Evolutionary conservation across 1,140 invertebrate genomes (phyloP).

Genomic region (Penaeus indicus): DNA sequence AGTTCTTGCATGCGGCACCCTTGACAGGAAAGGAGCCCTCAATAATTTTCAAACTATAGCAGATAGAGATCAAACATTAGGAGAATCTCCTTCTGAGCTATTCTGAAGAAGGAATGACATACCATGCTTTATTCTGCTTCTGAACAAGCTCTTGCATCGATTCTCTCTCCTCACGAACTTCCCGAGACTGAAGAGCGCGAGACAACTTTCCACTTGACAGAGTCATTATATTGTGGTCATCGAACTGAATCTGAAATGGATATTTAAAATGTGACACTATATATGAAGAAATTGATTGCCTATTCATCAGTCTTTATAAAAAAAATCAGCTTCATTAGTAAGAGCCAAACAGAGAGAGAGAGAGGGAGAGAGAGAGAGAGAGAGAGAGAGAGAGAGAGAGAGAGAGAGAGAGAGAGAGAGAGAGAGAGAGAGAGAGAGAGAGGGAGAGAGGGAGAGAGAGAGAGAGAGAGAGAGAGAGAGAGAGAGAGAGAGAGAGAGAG

Average conservation of each 20-base stretch:
- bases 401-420: no score
- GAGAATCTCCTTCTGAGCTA: no score
- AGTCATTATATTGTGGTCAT: slow-evolving; percentile 82
- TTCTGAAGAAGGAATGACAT: slow-evolving; percentile 3
- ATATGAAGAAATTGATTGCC: slow-evolving; percentile 22
- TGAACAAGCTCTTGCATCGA: slow-evolving; percentile 81
- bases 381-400: no score
- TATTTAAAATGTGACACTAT: neutral
- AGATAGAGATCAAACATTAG: no score
- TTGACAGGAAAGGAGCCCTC: no score
- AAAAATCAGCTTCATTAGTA: slow-evolving; percentile 1
- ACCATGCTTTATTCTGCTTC: slow-evolving; percentile 82
- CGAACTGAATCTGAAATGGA: slow-evolving; percentile 75
- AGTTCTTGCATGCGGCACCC: no score
- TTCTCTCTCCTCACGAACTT: slow-evolving; percentile 78
- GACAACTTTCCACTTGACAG: slow-evolving; percentile 80
- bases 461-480: no score
- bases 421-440: no score
- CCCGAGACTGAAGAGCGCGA: slow-evolving; percentile 74
- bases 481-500: no score
- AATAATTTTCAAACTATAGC: no score
- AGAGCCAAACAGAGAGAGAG: neutral
- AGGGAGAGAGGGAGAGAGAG: no score
- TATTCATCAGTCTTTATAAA: slow-evolving; percentile 56
- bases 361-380: no score